Conservation (phyloP, 1,140 invertebrate genomes). For the Pemphigus obesinymphae region DNA sequence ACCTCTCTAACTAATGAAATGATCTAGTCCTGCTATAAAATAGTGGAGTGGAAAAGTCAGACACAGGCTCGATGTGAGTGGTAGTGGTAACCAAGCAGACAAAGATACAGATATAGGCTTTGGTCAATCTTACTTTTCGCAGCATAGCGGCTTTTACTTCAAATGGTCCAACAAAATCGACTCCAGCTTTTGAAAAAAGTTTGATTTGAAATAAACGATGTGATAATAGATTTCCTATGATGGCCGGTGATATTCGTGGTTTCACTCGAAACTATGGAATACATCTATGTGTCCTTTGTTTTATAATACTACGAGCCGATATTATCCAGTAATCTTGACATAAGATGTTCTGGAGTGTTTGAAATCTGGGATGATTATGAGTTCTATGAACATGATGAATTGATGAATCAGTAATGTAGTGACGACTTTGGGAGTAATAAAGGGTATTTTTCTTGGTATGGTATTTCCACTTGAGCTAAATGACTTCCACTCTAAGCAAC, state of each 20-base stretch:
- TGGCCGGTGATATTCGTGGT: too few relatives aligned
- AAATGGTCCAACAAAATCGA: slow-evolving; percentile 52
- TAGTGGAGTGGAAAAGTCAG: slow-evolving; percentile 48
- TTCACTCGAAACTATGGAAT: too few relatives aligned
- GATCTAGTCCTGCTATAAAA: slow-evolving; percentile 50
- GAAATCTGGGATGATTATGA: slow-evolving; percentile 46
- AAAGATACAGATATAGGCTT: slow-evolving; percentile 52
- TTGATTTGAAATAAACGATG: too few relatives aligned
- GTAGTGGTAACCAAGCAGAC: slow-evolving; percentile 51
- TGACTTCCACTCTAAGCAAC: slow-evolving; percentile 51
- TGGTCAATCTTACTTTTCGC: slow-evolving; percentile 42
- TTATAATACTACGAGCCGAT: too few relatives aligned
- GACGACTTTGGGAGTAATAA: slow-evolving; percentile 49
- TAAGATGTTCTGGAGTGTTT: slow-evolving; percentile 40
- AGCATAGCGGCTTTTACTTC: background rate
- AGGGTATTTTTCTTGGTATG: slow-evolving; percentile 50
- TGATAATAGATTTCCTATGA: too few relatives aligned
- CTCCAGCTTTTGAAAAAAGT: too few relatives aligned
- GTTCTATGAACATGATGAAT: slow-evolving; percentile 44
- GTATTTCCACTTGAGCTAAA: slow-evolving; percentile 47
- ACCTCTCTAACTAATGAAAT: too few relatives aligned
- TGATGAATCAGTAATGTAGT: slow-evolving; percentile 45
- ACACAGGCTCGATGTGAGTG: slow-evolving; percentile 50
- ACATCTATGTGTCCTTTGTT: too few relatives aligned
- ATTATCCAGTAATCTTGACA: too few relatives aligned